Evolutionary conservation across 2,113 vertebrate genomes (phyloP).

Genomic region (Cinclus mexicanus): DNA sequence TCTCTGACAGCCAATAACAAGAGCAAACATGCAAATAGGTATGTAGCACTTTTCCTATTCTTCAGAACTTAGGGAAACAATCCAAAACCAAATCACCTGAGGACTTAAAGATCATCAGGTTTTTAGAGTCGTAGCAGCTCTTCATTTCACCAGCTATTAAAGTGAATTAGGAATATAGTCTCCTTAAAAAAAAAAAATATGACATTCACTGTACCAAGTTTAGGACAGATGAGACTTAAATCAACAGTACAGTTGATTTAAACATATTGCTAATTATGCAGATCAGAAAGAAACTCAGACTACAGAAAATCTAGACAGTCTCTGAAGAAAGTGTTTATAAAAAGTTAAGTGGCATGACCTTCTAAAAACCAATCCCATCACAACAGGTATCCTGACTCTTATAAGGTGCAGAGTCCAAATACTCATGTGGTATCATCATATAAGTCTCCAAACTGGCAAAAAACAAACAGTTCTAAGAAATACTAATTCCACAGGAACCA

Average conservation of each 20-base stretch:
- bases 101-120: not conserved
- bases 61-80: not conserved
- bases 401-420: slow-evolving; percentile 21
- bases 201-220: not conserved
- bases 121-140: not conserved
- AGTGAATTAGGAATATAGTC: not conserved
- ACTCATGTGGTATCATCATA: slow-evolving; percentile 58
- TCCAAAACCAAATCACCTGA: slow-evolving; percentile 1
- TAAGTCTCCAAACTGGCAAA: slow-evolving; percentile 54
- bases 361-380: slow-evolving; percentile 47
- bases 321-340: slow-evolving; percentile 26
- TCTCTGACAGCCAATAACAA: not conserved
- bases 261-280: slow-evolving; percentile 45
- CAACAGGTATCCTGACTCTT: slow-evolving; percentile 52
- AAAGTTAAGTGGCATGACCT: slow-evolving; percentile 13
- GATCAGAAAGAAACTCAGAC: slow-evolving; percentile 15
- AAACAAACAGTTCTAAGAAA: slow-evolving; percentile 77
- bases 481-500: slow-evolving; percentile 71
- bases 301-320: not conserved
- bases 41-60: not conserved
- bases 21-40: slow-evolving; percentile 33
- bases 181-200: not conserved
- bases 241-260: slow-evolving; percentile 35
- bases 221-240: slow-evolving; percentile 43
- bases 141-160: not conserved